A percentile compares a stretch with the other conserved stretches of the same genome.
phyloP scores from a whole-genome alignment of 2,797 vertebrate species.

The Squalus acanthias region DNA sequence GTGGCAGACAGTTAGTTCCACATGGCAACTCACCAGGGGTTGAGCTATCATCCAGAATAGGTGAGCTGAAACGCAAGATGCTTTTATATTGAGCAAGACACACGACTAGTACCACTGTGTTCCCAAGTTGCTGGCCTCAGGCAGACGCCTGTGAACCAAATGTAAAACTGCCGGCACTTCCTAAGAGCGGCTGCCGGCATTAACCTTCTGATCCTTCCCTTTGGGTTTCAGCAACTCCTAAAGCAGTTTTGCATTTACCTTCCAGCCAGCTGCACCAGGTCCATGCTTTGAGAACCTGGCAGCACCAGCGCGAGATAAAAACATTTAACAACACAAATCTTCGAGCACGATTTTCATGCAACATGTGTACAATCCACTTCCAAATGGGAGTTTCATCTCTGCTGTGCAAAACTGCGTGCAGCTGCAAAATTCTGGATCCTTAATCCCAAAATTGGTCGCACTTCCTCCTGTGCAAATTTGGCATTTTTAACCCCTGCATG shows the following conservation, averaged over 20 bases:
- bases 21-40: background rate
- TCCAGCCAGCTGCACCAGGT: background rate
- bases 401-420: background rate
- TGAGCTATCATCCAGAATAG: background rate
- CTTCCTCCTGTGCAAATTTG: background rate
- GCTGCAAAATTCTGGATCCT: no score
- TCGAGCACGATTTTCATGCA: background rate
- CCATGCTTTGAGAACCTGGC: background rate
- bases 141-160: background rate
- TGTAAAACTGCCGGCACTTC: background rate
- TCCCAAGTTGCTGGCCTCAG: background rate
- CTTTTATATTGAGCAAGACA: no score
- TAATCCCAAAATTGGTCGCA: background rate
- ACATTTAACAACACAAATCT: background rate
- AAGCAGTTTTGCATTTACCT: background rate
- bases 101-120: background rate
- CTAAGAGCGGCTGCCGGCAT: background rate
- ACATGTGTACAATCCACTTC: background rate
- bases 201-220: background rate
- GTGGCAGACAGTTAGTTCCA: background rate
- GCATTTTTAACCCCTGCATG: background rate
- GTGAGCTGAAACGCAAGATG: background rate
- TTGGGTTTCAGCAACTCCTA: background rate
- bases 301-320: background rate
- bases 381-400: background rate